These are phyloP conservation scores for Myoxocephalus aenaeus DNA, from an alignment of 2,797 vertebrate genomes.

Conservation along the genomic window DNA sequence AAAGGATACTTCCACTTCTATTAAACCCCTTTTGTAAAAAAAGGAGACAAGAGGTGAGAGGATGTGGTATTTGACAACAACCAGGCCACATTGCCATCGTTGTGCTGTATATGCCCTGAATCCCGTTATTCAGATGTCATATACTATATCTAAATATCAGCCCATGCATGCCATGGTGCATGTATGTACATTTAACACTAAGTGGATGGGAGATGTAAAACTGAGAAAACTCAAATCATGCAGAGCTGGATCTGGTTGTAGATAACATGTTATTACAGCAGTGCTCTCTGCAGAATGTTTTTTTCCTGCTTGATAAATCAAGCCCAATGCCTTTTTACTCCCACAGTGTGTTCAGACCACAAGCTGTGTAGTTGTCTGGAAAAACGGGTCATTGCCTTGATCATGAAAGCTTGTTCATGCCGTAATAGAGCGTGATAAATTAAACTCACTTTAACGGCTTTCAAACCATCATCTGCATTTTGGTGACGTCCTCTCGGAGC, in stretches of 20 bases:
- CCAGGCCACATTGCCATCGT: background rate
- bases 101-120: background rate
- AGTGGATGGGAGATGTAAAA: constrained; percentile 18
- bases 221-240: constrained; percentile 18
- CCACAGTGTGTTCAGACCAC: constrained; percentile 63
- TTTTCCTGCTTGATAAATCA: constrained; percentile 64
- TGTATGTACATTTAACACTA: constrained; percentile 23
- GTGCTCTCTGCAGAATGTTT: constrained; percentile 32
- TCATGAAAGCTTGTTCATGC: constrained; percentile 71
- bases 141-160: background rate
- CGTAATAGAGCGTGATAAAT: constrained; percentile 80
- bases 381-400: constrained; percentile 79
- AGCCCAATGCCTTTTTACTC: constrained; percentile 61
- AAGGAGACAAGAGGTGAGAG: background rate
- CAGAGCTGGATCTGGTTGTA: constrained; percentile 42
- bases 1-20: constrained; percentile 10
- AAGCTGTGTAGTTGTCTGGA: constrained; percentile 72
- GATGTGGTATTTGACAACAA: background rate
- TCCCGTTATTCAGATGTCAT: background rate
- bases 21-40: background rate
- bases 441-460: constrained; percentile 75
- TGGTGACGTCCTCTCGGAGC: constrained; percentile 63
- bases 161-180: background rate
- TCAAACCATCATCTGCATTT: constrained; percentile 73
- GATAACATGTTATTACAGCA: constrained; percentile 50